Conservation (phyloP, 2,888 invertebrate species). For the Epistrophe eligans region DNA sequence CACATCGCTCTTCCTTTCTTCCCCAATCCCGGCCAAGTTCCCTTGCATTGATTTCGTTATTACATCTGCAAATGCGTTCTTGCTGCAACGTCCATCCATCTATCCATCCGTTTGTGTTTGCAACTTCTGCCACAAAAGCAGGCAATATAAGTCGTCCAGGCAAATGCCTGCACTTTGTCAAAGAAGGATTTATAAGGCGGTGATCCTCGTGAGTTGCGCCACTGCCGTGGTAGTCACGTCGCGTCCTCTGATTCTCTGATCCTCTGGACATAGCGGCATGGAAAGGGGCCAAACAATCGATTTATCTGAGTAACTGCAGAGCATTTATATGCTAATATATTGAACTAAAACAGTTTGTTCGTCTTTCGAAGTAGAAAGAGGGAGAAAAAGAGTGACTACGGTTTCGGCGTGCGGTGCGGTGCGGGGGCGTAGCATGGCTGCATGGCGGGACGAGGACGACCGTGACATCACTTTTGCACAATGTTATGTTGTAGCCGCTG, state of each 20-base stretch:
- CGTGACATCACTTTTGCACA: conserved; percentile 70
- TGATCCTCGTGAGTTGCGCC: conserved; percentile 53
- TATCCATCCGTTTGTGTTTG: conserved; percentile 70
- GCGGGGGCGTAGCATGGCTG: not conserved
- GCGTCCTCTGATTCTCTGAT: conserved; percentile 42
- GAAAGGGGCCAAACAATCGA: conserved; percentile 63
- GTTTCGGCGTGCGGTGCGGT: conserved; percentile 25
- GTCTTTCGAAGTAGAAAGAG: not conserved
- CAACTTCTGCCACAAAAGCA: conserved; percentile 70
- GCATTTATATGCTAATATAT: conserved; percentile 76
- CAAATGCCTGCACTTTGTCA: conserved; percentile 75
- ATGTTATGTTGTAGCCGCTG: conserved; percentile 68
- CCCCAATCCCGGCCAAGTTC: not conserved
- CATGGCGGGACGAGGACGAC: conserved; percentile 27
- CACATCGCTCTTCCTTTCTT: not conserved
- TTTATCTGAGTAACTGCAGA: conserved; percentile 75
- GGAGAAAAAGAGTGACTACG: conserved; percentile 1
- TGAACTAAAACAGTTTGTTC: conserved; percentile 55
- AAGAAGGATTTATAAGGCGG: conserved; percentile 74
- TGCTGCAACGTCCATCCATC: conserved; percentile 67
- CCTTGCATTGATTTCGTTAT: conserved; percentile 70
- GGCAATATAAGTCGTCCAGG: conserved; percentile 74
- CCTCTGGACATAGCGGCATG: conserved; percentile 14
- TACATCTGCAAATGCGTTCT: conserved; percentile 69
- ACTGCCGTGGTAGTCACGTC: conserved; percentile 43